A percentile compares a stretch with the other conserved stretches of the same genome.
phyloP scores from a whole-genome alignment of 92 coral and sea anemone species.

The Pocillopora meandrina region DNA sequence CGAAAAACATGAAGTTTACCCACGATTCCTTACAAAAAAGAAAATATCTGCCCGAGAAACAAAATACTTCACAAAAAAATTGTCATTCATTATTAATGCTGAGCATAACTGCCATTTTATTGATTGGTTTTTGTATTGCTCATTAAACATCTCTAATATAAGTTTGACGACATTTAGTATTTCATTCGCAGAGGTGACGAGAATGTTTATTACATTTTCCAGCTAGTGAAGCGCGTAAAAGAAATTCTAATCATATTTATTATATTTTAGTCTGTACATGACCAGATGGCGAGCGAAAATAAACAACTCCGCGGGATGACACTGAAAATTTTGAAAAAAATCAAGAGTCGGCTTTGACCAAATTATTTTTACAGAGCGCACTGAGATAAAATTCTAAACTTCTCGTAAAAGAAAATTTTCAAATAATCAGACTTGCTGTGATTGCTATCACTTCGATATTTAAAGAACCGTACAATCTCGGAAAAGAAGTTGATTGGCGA shows the following conservation, averaged over 20 bases:
- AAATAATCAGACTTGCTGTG: too few relatives aligned
- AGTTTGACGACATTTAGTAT: constrained; percentile 1
- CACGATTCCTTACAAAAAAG: background rate
- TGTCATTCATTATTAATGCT: background rate
- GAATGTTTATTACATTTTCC: background rate
- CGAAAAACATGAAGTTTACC: background rate
- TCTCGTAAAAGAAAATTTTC: too few relatives aligned
- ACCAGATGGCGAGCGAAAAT: too few relatives aligned
- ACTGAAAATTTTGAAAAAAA: too few relatives aligned
- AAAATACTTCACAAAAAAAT: background rate
- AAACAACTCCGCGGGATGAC: too few relatives aligned
- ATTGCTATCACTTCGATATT: too few relatives aligned
- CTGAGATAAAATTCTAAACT: too few relatives aligned
- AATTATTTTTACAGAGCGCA: too few relatives aligned
- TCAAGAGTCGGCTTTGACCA: too few relatives aligned
- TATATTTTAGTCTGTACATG: background rate
- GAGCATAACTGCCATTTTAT: background rate
- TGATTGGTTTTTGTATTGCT: background rate
- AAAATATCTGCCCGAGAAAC: background rate
- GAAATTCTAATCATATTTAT: background rate
- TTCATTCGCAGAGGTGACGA: background rate
- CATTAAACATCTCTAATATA: background rate
- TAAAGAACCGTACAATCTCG: too few relatives aligned
- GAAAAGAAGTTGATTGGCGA: too few relatives aligned
- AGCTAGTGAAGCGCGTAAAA: background rate